Evolutionary conservation across 2,113 vertebrate genomes (phyloP), one percentile per base, ranked within the genome.

Genomic region (Grus americana): DNA sequence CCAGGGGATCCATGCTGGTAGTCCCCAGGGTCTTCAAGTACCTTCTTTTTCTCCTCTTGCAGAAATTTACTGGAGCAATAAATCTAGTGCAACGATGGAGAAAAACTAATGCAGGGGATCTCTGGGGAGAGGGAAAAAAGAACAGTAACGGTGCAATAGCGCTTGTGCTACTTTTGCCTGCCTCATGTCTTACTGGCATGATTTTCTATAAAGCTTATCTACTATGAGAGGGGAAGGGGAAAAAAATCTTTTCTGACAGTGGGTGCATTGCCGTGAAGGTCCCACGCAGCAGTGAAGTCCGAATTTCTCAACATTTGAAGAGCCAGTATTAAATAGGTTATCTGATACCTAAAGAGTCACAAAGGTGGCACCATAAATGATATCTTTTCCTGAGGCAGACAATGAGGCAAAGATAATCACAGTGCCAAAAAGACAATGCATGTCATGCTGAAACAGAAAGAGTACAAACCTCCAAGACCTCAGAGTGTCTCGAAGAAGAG

Each of bases 11-110:
- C 59, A 38, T 61, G 79, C 92, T 70, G 94, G 65, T 54, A 93
- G 86, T 95, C 94, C 93, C 79, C 42, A 49, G 91, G 46, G 92
- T 90, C 59, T 90, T 83, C 1, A 36, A 91, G 80, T 63, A 79
- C 42, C 88, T 92, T 78, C 61, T 68, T 90, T 80, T 94, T 87
- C 62, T 70, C 73, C 78, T 97, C 96, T 96, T 92, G 66, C 90
- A 96, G 94, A 98, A 93, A 96, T 95, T 97, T 97, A 96, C 95
- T 97, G 93, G 95, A 98, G 95, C 96, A 97, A 97, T 98, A 98
- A 98, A 97, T 96, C 83, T 95, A 95, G 90, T 91, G 92, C 92
- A 94, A 81, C 97, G 97, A 93, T 86, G 94, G 94, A 96, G 94
- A 96, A 97, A 98, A 98, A 97, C 92, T 96, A 95, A 98, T 93